These are phyloP conservation scores for Rissa tridactyla DNA, from an alignment of 2,113 vertebrate genomes.

Conservation along the genomic window DNA sequence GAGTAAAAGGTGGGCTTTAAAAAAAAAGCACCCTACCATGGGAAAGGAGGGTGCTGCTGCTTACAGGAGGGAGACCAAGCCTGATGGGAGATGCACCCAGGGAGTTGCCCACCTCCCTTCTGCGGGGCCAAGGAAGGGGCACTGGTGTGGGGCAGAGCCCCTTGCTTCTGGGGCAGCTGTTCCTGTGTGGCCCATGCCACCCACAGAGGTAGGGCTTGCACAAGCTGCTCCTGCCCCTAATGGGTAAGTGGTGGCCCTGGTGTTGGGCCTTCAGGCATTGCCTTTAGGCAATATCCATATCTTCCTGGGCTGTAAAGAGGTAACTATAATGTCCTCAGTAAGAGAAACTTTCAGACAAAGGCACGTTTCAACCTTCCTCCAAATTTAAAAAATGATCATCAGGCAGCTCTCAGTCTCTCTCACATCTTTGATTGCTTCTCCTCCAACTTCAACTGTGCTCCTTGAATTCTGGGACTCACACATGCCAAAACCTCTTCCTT, in stretches of 20 bases:
- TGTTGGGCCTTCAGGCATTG: not conserved
- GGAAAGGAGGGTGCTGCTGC: not conserved
- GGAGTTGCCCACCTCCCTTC: not conserved
- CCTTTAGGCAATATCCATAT: not conserved
- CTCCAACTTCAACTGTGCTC: not conserved
- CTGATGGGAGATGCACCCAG: not conserved
- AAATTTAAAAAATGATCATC: not conserved
- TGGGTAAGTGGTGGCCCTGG: not conserved
- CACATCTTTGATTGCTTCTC: not conserved
- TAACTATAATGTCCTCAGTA: not conserved
- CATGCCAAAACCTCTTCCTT: constrained; percentile 20
- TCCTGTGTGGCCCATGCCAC: not conserved
- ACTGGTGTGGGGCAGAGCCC: not conserved
- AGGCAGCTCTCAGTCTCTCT: not conserved
- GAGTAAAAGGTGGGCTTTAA: not conserved
- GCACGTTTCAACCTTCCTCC: not conserved
- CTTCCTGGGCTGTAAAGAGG: not conserved
- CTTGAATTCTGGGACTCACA: not conserved
- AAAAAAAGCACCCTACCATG: no score
- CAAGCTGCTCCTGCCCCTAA: not conserved
- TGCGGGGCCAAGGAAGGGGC: not conserved
- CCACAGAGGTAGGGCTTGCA: not conserved
- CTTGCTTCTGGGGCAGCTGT: not conserved
- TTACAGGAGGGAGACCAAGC: not conserved
- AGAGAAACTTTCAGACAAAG: not conserved